Conservation (phyloP, 2,113 vertebrate species). For the Peromyscus polionotus region DNA sequence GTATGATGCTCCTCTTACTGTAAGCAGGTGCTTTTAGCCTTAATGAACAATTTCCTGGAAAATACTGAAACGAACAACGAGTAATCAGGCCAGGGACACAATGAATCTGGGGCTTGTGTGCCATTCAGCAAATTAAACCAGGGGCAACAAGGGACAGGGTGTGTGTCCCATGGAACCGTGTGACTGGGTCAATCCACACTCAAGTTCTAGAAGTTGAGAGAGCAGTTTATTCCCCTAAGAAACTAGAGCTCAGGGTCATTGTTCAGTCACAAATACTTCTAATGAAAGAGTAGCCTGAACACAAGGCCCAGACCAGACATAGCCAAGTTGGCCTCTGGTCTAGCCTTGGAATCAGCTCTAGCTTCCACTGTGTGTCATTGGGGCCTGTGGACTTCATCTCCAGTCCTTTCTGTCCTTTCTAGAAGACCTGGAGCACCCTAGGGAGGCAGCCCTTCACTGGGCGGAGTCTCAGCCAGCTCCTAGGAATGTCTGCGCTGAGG, state of each 20-base stretch:
- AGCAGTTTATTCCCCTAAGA: background rate
- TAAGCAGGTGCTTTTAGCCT: slow-evolving; percentile 88
- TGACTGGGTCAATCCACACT: background rate
- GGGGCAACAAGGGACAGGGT: slow-evolving; percentile 56
- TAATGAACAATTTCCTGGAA: slow-evolving; percentile 88
- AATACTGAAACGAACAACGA: slow-evolving; percentile 84
- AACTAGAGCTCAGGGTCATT: background rate
- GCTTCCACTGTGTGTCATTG: background rate
- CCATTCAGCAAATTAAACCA: slow-evolving; percentile 81
- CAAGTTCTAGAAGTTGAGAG: background rate
- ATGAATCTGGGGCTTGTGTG: slow-evolving; percentile 54
- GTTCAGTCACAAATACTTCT: background rate
- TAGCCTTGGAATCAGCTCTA: slow-evolving; percentile 46
- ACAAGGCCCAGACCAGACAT: background rate
- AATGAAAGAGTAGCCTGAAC: background rate
- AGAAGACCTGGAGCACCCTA: background rate
- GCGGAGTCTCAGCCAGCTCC: background rate
- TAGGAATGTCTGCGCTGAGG: background rate
- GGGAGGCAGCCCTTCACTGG: background rate
- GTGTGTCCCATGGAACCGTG: slow-evolving; percentile 47
- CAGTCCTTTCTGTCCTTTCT: background rate
- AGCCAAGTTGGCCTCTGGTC: background rate
- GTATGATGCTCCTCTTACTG: slow-evolving; percentile 84
- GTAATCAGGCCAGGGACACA: slow-evolving; percentile 79
- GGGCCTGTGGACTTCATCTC: background rate